Conservation (phyloP, 1,140 invertebrate genomes). For the Nymphalis io region DNA sequence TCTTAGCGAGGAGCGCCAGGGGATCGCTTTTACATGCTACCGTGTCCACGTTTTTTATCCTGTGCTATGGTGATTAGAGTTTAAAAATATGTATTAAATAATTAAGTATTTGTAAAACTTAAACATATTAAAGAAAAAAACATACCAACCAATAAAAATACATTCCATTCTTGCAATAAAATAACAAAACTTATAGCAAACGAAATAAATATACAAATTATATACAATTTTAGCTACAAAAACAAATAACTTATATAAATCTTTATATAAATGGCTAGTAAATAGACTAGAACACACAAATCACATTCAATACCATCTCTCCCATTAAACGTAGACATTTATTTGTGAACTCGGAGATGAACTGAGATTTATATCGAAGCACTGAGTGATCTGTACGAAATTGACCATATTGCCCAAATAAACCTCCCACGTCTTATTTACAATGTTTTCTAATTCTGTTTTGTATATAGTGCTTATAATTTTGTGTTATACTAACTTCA, state of each 20-base stretch:
- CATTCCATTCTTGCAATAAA: not conserved
- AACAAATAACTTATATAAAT: slow-evolving; percentile 1
- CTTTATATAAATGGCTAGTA: slow-evolving; percentile 35
- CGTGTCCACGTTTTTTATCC: too few relatives aligned
- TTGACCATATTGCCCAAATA: slow-evolving; percentile 53
- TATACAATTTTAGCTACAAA: not conserved
- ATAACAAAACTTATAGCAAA: not conserved
- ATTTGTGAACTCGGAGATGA: slow-evolving; percentile 46
- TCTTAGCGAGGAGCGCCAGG: too few relatives aligned
- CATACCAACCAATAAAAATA: too few relatives aligned
- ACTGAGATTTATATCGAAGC: slow-evolving; percentile 48
- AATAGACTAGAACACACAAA: slow-evolving; percentile 42
- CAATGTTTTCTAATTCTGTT: slow-evolving; percentile 36
- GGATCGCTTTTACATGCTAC: too few relatives aligned
- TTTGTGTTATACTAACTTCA: not conserved
- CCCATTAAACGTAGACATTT: slow-evolving; percentile 43
- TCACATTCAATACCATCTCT: slow-evolving; percentile 42
- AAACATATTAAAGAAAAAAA: too few relatives aligned
- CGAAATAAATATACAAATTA: not conserved
- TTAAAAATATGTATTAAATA: too few relatives aligned
- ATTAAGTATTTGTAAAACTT: too few relatives aligned
- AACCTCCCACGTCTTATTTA: slow-evolving; percentile 46
- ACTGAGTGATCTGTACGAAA: slow-evolving; percentile 42
- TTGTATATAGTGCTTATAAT: too few relatives aligned
- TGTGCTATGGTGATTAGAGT: too few relatives aligned